Base-by-base conservation (phyloP, 2,113 vertebrate genomes). In the Sigmodon hispidus region DNA sequence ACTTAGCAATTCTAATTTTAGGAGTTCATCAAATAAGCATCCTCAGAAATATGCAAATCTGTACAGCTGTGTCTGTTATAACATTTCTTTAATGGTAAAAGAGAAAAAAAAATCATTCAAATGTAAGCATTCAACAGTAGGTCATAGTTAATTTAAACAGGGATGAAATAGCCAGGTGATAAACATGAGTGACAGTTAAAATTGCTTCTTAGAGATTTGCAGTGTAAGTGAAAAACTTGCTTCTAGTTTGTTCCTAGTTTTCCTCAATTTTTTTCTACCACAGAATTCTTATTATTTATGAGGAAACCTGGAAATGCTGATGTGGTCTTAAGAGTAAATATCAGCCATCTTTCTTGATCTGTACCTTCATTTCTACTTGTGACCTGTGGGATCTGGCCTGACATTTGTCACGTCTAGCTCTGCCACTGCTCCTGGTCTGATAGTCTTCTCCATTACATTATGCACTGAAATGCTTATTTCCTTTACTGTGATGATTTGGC, bases 1-100 rank as follows among this genome's bases (percentile, higher is more conserved):
- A 50, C 61, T 50, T n/a, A 70, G 13, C 13, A 34, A 19, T 93
- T 91, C 26, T 87, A 72, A 50, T 96, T 90, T 95, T 48, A 91
- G 5, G 9, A 52, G 77, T 40, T 92, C 48, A 81, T 81, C 61
- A 90, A 57, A n/a, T 31, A 75, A 50, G 31, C 36, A 85, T 65
- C n/a, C 22, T 76, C 40, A 94, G 81, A 92, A 72, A 89, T 7
- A 57, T 63, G 43, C 22, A 91, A 76, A 50, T 77, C 34, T 40
- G 31, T 88, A 11, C 52, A 55, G 77, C 70, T 87, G 13, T 69
- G 31, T 76, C 36, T 75, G 17, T 61, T 90, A 8, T 70, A 63
- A 43, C 17, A 87, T 63, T 94, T 91, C 45, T 87, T 22, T 83
- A 63, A 40, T 1, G 88, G 45, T 7, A 43, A 70, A 89, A 52